These are phyloP conservation scores for Drosophila funebris DNA, from an alignment of 1,140 invertebrate genomes.

Conservation along the genomic window DNA sequence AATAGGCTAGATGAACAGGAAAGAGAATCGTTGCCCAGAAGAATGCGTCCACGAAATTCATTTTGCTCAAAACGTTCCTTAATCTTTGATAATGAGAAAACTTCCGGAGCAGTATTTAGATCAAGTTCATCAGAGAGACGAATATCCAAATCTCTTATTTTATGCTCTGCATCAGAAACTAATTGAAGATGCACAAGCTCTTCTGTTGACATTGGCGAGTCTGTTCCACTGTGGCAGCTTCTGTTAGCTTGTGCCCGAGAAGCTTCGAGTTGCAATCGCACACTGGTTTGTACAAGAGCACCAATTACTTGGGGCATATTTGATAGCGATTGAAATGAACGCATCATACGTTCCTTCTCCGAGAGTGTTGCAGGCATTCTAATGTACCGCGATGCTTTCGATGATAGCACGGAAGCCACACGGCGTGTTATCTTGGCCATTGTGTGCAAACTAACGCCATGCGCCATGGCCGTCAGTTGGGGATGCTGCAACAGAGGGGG, in stretches of 20 bases:
- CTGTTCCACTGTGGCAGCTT: neutral
- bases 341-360: slow-evolving; percentile 69
- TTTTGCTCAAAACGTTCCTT: slow-evolving; percentile 76
- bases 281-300: slow-evolving; percentile 53
- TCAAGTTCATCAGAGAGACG: slow-evolving; percentile 50
- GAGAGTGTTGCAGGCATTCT: slow-evolving; percentile 72
- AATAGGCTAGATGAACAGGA: slow-evolving; percentile 57
- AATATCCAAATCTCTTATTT: slow-evolving; percentile 71
- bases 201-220: slow-evolving; percentile 16
- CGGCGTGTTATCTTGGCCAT: slow-evolving; percentile 68
- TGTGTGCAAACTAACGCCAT: slow-evolving; percentile 62
- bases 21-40: slow-evolving; percentile 62
- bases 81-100: slow-evolving; percentile 63
- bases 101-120: slow-evolving; percentile 35
- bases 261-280: slow-evolving; percentile 35
- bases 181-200: slow-evolving; percentile 63
- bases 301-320: slow-evolving; percentile 78
- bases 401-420: slow-evolving; percentile 64
- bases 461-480: slow-evolving; percentile 56
- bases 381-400: slow-evolving; percentile 71
- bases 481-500: slow-evolving; percentile 54
- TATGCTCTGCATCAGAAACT: slow-evolving; percentile 66
- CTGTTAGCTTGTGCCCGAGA: neutral
- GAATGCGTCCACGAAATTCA: slow-evolving; percentile 72
- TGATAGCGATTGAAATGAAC: slow-evolving; percentile 60